Conservation (phyloP, 2,888 invertebrate genomes). For the Rhamnusium bicolor region DNA sequence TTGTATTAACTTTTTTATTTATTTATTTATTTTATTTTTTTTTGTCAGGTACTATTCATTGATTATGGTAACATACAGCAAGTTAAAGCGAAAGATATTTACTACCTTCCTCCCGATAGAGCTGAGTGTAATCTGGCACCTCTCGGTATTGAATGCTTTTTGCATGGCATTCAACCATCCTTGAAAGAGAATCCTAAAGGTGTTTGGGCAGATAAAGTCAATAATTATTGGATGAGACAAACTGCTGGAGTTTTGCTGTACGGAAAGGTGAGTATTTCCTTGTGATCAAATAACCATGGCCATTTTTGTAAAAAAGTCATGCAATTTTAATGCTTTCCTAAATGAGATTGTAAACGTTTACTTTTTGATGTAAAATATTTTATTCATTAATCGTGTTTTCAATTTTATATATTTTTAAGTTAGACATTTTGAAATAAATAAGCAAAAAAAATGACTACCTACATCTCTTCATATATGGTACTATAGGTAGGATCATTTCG, state of each 20-base stretch:
- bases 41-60: slow-evolving; percentile 79
- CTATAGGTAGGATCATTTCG: no score
- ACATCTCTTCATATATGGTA: no score
- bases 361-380: no score
- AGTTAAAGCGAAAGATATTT: slow-evolving; percentile 71
- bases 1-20: no score
- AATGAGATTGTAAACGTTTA: no score
- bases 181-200: slow-evolving; percentile 75
- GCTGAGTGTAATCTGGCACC: slow-evolving; percentile 71
- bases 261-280: slow-evolving; percentile 69
- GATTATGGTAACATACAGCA: slow-evolving; percentile 82
- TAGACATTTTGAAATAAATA: no score
- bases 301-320: no score
- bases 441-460: no score
- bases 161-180: slow-evolving; percentile 82
- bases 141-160: slow-evolving; percentile 80
- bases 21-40: no score
- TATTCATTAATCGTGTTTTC: no score
- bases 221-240: slow-evolving; percentile 69
- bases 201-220: slow-evolving; percentile 77
- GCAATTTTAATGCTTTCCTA: no score
- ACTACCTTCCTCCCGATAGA: slow-evolving; percentile 65
- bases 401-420: no score
- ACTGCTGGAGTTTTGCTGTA: slow-evolving; percentile 63
- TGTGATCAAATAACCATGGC: neutral